Base-by-base conservation (phyloP, 2,888 invertebrate genomes). In the Sclerodermus sp. region DNA sequence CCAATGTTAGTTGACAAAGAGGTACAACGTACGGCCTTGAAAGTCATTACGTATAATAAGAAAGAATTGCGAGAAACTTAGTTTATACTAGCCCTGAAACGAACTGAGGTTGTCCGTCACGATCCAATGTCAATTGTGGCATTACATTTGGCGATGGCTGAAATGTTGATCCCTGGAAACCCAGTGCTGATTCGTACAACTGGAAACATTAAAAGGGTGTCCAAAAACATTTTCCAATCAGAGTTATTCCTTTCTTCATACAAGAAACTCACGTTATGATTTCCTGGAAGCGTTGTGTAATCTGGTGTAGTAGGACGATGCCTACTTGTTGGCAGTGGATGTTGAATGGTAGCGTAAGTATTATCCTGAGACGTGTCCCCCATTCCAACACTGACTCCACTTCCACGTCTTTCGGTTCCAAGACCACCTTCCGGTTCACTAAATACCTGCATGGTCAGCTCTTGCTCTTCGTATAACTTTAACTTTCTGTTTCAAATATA, bases 371-470 rank as follows among this genome's bases (percentile, higher is more conserved):
- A 77, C 36, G 74, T 76, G 50, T 77, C 77, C 16, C 74, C 76
- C 62, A 76, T 73, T 38, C 73, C 74, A 49, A 78, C 64, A 54
- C 77, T 82, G 76, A 68, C 81, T 66, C 72, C 80, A 79, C 74
- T 83, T 79, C 69, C 79, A 74, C 74, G 81, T 80, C 71, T 80
- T 71, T 73, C 82, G 63, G 81, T 72, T 71, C 71, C 80, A 79
- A 83, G 65, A 79, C 85, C 73, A 78, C 82, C 66, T 75, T 89
- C 89, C 10, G 88, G 86, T 70, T 90, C 89, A 59, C 87, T 88
- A 71, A 93, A 93, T 15, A 94, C 93, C 77, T 93, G 92, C 94
- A 94, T 94, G 29, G 93, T 93, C 48, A 94, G 81, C 78, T 94
- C 93, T 78, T 94, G 93, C 66, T 94, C 93, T 78, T 94, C 93